These are phyloP conservation scores for Melangyna quadrimaculata DNA, from an alignment of 2,888 invertebrate species.

Conservation along the genomic window DNA sequence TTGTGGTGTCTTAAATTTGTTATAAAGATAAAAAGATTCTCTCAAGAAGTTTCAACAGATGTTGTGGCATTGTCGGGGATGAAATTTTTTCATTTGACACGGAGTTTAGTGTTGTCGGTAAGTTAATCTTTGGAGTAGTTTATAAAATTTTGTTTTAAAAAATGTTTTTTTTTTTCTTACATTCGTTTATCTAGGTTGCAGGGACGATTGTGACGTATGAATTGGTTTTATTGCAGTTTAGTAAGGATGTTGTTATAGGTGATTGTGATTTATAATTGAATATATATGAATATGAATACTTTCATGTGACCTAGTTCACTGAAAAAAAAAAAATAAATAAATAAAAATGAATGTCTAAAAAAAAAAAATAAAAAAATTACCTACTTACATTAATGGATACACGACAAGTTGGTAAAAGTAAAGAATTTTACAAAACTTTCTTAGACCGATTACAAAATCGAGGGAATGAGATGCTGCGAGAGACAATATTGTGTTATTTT, in stretches of 20 bases:
- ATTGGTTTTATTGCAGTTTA: conserved; percentile 83
- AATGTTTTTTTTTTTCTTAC: not conserved
- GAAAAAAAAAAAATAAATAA: no score
- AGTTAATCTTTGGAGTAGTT: conserved; percentile 35
- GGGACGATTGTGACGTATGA: conserved; percentile 84
- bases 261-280: conserved; percentile 19
- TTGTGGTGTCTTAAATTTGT: conserved; percentile 45
- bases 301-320: no score
- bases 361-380: no score
- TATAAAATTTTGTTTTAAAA: not conserved
- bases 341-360: no score
- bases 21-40: conserved; percentile 79
- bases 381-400: no score
- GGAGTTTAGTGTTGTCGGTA: conserved; percentile 78
- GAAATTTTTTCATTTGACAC: conserved; percentile 79
- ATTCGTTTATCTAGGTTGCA: conserved; percentile 79
- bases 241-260: conserved; percentile 25
- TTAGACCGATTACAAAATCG: no score
- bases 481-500: no score
- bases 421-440: no score
- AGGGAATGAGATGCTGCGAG: no score
- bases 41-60: conserved; percentile 79
- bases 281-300: not conserved
- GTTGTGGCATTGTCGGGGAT: conserved; percentile 79
- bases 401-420: no score